Conservation (phyloP, 2,797 vertebrate genomes). For the Sitta carolinensis region DNA sequence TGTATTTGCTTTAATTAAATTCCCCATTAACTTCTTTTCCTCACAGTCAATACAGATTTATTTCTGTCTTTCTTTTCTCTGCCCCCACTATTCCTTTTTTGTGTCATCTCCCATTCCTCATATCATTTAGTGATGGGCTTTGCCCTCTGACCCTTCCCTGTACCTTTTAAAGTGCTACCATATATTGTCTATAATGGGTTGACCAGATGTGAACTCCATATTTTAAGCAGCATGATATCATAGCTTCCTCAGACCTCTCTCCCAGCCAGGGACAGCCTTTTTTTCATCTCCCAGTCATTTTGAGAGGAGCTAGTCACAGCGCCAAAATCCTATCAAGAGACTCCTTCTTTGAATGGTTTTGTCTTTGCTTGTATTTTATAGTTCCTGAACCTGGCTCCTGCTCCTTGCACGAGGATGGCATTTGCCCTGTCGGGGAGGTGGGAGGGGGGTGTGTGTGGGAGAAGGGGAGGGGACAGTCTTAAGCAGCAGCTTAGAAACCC, state of each 20-base stretch:
- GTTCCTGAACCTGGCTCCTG: not conserved
- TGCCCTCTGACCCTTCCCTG: conserved; percentile 35
- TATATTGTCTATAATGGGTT: conserved; percentile 64
- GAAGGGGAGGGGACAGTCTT: not conserved
- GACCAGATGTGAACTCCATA: conserved; percentile 62
- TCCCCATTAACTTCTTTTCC: conserved; percentile 54
- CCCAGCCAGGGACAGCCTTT: not conserved
- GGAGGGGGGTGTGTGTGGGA: no score
- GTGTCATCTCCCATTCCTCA: not conserved
- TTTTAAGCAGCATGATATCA: conserved; percentile 62
- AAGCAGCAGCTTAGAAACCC: not conserved
- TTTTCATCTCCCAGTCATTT: conserved; percentile 31
- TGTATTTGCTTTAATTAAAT: conserved; percentile 59
- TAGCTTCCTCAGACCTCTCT: conserved; percentile 33
- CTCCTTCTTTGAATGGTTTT: not conserved
- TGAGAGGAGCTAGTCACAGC: not conserved
- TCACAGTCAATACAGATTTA: conserved; percentile 47
- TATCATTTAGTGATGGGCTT: conserved; percentile 36
- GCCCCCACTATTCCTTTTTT: not conserved
- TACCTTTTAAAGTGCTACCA: conserved; percentile 61
- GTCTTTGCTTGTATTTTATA: not conserved
- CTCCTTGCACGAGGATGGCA: not conserved
- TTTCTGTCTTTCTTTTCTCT: not conserved
- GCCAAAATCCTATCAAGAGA: not conserved
- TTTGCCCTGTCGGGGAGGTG: not conserved